phyloP scores from a whole-genome alignment of 2,797 vertebrate genomes.

The Danio tinwini region DNA sequence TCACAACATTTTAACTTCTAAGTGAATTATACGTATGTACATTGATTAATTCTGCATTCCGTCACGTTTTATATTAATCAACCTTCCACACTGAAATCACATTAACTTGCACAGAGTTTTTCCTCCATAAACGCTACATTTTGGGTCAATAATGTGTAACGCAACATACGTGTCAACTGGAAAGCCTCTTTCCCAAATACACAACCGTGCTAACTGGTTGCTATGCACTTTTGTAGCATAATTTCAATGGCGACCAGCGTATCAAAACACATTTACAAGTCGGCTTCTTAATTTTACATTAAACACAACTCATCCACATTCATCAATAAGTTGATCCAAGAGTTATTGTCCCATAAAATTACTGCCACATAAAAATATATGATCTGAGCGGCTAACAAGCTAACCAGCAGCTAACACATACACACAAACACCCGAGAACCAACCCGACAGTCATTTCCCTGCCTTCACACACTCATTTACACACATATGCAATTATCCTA shows the following conservation, averaged over 20 bases:
- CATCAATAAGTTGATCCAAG: not conserved
- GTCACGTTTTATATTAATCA: not conserved
- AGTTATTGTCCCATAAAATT: not conserved
- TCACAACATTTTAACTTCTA: not conserved
- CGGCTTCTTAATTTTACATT: not conserved
- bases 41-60: too few relatives aligned
- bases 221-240: not conserved
- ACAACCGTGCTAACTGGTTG: conserved; percentile 31
- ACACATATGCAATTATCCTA: not conserved
- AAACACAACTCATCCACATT: not conserved
- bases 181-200: not conserved
- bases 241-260: not conserved
- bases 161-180: conserved; percentile 29
- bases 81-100: not conserved
- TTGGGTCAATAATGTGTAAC: not conserved
- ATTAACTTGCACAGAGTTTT: not conserved
- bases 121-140: not conserved
- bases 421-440: not conserved
- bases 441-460: conserved; percentile 17
- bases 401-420: conserved; percentile 32
- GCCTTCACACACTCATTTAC: not conserved
- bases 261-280: conserved; percentile 3
- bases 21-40: not conserved
- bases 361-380: not conserved
- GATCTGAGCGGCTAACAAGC: conserved; percentile 35